Base-by-base conservation (phyloP, 2,797 vertebrate species). In the Spinus pinus region DNA sequence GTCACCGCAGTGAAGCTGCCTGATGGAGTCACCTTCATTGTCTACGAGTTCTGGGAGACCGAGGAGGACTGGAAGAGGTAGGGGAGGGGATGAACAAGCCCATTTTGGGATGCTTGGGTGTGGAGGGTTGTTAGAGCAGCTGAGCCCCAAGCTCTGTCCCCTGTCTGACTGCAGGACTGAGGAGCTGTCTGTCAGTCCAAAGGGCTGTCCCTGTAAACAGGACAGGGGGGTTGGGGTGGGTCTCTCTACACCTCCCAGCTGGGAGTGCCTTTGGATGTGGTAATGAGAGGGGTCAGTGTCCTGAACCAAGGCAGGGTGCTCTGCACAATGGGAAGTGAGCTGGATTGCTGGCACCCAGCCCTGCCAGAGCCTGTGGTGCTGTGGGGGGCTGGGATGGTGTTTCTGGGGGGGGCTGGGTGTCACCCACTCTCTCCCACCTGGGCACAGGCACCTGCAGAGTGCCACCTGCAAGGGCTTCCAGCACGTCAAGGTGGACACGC, bases 31-130 rank as follows among this genome's bases (percentile, higher is more conserved):
- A 99, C 99, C 96, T 99, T 99, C 33, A 98, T 99, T 10, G 57
- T 99, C 93, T 99, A 99, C 0, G 99, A 99, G 97, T 99, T 99
- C 98, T 99, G 99, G 99, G 99, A 99, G 80, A 99, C 98, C 1
- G 99, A 99, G 86, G 99, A 99, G 53, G 99, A 99, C 81, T 99
- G 99, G 99, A 99, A 99, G 97, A 98, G 98, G 99, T 99, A 95
- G 37, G 91, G 31, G 3, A 62, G 7, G 15, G 20, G 24, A 6
- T 3, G 0, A 14, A 77, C 66, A 67, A 50, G 30, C 19, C 78
- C 10, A 3, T 20, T 53, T 73, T 27, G n/a, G 24, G 23, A 23
- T 22, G 10, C 31, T 54, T 2, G 6, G 31, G 13, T 11, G 4
- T 1, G 7, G 41, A 23, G 41, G 24, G 31, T 3, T 57, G 8